These are phyloP conservation scores for Acanthochromis polyacanthus DNA, from an alignment of 2,113 vertebrate genomes.

Conservation along the genomic window DNA sequence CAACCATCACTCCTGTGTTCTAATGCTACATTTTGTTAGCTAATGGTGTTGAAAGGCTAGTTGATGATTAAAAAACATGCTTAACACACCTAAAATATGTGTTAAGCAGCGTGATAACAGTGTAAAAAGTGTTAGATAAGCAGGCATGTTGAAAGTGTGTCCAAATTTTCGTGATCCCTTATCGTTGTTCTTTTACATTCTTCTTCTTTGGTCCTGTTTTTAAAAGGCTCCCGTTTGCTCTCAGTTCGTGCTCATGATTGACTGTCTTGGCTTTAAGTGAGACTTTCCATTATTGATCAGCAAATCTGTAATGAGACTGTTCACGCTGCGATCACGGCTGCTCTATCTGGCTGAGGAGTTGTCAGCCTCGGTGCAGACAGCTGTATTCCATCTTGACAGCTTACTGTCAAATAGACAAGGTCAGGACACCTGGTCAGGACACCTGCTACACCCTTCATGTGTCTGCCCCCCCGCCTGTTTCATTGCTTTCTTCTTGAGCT, in stretches of 20 bases:
- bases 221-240: neutral
- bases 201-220: neutral
- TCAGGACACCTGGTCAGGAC: conserved; percentile 45
- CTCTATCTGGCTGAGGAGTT: neutral
- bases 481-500: conserved; percentile 1
- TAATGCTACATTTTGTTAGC: too few relatives aligned
- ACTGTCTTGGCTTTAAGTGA: neutral
- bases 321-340: neutral
- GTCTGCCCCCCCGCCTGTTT: conserved; percentile 11
- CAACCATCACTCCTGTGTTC: too few relatives aligned
- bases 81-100: too few relatives aligned
- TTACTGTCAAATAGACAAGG: conserved; percentile 55
- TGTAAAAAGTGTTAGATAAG: too few relatives aligned
- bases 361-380: conserved; percentile 35
- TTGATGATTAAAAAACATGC: too few relatives aligned
- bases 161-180: neutral
- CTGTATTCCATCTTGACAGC: conserved; percentile 43
- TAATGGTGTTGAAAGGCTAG: too few relatives aligned
- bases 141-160: too few relatives aligned
- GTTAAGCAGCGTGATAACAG: too few relatives aligned
- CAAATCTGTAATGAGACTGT: conserved; percentile 11
- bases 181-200: neutral
- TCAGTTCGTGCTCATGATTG: neutral
- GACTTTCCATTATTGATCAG: conserved; percentile 47
- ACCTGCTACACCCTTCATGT: conserved; percentile 30